Conservation (phyloP, 2,888 invertebrate species). For the Polydrusus cervinus region DNA sequence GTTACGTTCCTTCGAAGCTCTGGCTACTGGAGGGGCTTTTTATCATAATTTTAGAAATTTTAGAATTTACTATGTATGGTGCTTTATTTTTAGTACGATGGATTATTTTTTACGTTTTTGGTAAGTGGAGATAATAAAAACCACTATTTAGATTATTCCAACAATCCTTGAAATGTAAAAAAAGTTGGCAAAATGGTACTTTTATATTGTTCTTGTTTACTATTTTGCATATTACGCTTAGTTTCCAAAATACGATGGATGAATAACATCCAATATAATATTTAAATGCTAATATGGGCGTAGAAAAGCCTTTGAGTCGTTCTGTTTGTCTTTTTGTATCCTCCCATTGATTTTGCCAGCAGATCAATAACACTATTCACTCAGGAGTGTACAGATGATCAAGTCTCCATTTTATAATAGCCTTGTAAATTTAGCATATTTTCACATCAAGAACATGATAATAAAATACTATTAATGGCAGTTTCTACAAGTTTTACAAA, state of each 20-base stretch:
- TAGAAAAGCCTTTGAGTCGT: constrained; percentile 9
- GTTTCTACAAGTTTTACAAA: background rate
- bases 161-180: background rate
- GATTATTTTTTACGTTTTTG: background rate
- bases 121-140: constrained; percentile 5
- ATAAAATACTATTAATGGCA: background rate
- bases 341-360: constrained; percentile 64
- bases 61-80: constrained; percentile 10
- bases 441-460: background rate
- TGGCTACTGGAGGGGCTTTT: constrained; percentile 23
- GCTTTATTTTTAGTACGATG: constrained; percentile 2
- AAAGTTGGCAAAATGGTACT: background rate
- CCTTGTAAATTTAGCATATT: constrained; percentile 20
- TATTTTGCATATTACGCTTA: background rate
- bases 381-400: constrained; percentile 59
- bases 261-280: background rate
- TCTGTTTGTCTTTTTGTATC: constrained; percentile 39
- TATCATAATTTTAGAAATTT: constrained; percentile 25
- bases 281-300: constrained; percentile 20
- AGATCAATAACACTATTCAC: constrained; percentile 63
- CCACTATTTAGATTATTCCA: too few species aligned
- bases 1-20: background rate
- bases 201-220: constrained; percentile 14
- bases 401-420: constrained; percentile 47
- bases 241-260: background rate